A percentile compares a stretch with the other conserved stretches of the same genome.
Evolutionary conservation across 2,888 invertebrate species (phyloP).

Genomic region (Apamea epomidion): DNA sequence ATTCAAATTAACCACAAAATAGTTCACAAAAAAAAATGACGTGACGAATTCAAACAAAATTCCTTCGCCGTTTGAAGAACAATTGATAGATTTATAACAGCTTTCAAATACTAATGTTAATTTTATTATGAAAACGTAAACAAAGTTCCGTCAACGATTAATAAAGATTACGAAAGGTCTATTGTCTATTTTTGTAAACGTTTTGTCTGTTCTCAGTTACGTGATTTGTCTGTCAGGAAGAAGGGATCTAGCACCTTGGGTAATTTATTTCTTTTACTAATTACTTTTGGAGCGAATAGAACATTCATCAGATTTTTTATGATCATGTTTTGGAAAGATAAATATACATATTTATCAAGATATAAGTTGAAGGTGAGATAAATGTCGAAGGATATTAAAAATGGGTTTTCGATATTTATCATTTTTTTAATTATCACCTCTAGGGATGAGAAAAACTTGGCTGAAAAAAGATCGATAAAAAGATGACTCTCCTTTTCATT

Average conservation of each 20-base stretch:
- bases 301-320: conserved; percentile 22
- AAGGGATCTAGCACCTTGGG: conserved; percentile 10
- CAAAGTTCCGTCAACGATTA: conserved; percentile 48
- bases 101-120: conserved; percentile 26
- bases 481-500: background rate
- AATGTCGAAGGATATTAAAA: background rate
- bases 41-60: conserved; percentile 6
- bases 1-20: background rate
- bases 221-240: conserved; percentile 35
- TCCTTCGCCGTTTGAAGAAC: conserved; percentile 32
- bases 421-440: background rate
- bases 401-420: background rate
- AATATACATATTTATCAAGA: conserved; percentile 5
- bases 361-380: background rate
- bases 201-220: conserved; percentile 35
- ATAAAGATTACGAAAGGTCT: conserved; percentile 43
- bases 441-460: background rate
- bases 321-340: background rate
- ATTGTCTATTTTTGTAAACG: conserved; percentile 55
- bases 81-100: conserved; percentile 35
- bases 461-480: background rate
- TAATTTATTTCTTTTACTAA: conserved; percentile 53
- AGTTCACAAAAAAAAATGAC: background rate
- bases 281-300: conserved; percentile 22
- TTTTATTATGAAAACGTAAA: conserved; percentile 27